Percentiles rank a stretch among this genome's conserved stretches.
Conservation (phyloP, 1,140 invertebrate genomes). For the Aporrectodea caliginosa region DNA sequence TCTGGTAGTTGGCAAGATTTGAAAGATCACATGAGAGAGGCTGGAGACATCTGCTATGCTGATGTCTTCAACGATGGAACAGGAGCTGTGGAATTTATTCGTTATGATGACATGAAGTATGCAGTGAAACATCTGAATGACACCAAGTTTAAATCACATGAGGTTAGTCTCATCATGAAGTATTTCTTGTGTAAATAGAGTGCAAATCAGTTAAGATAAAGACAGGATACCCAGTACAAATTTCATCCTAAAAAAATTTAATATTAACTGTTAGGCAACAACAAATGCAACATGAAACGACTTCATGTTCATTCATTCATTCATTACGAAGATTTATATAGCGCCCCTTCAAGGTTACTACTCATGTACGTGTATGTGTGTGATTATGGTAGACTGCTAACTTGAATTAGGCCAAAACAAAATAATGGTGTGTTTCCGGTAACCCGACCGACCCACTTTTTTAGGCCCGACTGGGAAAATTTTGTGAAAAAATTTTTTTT, state of each 20-base stretch:
- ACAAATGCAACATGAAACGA: no score
- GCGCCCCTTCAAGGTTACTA: no score
- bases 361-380: no score
- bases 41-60: constrained; percentile 97
- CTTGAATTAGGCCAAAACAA: no score
- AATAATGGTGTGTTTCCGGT: no score
- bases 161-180: constrained; percentile 62
- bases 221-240: neutral
- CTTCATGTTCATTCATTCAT: no score
- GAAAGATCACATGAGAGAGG: constrained; percentile 99
- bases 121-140: constrained; percentile 96
- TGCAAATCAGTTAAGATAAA: neutral
- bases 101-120: constrained; percentile 98
- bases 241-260: neutral
- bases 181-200: neutral
- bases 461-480: no score
- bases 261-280: neutral
- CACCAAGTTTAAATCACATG: constrained; percentile 93
- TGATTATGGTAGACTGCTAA: no score
- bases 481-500: no score
- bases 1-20: constrained; percentile 96
- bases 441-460: no score
- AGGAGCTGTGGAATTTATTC: constrained; percentile 93
- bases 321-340: no score
- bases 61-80: constrained; percentile 98